Percentiles rank a stretch among this genome's conserved stretches.
Evolutionary conservation across 2,888 invertebrate species (phyloP).

Genomic region (Leucophenga maculata): DNA sequence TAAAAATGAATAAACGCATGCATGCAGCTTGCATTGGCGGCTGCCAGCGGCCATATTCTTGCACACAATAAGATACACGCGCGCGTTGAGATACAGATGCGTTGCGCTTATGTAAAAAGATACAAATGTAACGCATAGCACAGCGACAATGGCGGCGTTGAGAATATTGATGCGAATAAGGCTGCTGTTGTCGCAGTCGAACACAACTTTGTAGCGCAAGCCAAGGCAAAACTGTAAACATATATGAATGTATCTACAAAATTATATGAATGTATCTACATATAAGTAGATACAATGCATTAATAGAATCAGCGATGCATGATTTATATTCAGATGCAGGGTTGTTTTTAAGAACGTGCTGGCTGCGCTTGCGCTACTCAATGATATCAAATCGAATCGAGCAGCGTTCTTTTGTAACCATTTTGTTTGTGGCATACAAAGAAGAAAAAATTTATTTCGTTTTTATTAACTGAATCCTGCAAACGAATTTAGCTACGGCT

Average conservation of each 20-base stretch:
- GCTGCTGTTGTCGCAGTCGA: conserved; percentile 19
- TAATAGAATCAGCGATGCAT: conserved; percentile 16
- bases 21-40: conserved; percentile 21
- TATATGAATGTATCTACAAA: no score
- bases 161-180: background rate
- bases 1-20: background rate
- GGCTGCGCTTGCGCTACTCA: background rate
- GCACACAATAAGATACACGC: no score
- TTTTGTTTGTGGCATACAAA: conserved; percentile 2
- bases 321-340: conserved; percentile 42
- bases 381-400: background rate
- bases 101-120: conserved; percentile 26
- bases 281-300: conserved; percentile 19
- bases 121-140: conserved; percentile 50
- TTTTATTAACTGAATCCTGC: conserved; percentile 14
- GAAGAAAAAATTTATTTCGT: conserved; percentile 4
- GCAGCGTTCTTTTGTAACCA: conserved; percentile 1
- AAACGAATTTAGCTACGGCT: no score
- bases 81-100: no score
- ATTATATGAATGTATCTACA: no score
- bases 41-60: conserved; percentile 10
- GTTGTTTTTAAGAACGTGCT: conserved; percentile 44
- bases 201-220: conserved; percentile 26
- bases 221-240: background rate
- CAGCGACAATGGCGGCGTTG: conserved; percentile 36